phyloP scores from a whole-genome alignment of 2,797 vertebrate genomes.

The Momotus momota region DNA sequence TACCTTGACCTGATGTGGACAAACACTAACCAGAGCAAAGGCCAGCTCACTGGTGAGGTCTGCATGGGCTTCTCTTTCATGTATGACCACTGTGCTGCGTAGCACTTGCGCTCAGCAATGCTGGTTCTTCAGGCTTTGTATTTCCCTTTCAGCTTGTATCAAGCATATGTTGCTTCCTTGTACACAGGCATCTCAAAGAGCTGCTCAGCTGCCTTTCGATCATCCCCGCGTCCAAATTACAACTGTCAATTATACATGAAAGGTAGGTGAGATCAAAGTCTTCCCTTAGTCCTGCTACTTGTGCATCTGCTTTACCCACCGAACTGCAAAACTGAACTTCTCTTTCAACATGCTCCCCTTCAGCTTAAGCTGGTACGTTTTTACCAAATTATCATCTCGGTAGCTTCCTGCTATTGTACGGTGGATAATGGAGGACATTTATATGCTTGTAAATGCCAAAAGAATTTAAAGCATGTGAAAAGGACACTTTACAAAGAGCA shows the following conservation, averaged over 20 bases:
- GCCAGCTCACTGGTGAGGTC: accelerated
- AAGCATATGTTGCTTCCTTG: constrained; percentile 11
- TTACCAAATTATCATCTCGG: neutral
- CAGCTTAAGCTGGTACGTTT: neutral
- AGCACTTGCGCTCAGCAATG: accelerated
- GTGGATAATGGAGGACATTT: neutral
- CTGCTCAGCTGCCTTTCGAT: neutral
- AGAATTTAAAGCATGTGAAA: neutral
- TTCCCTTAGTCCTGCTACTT: constrained; percentile 11
- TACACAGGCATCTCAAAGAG: neutral
- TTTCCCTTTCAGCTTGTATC: neutral
- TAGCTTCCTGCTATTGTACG: neutral
- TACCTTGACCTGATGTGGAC: neutral
- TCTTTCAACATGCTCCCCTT: neutral
- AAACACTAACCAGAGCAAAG: neutral
- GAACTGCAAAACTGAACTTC: neutral
- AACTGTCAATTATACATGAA: constrained; percentile 60
- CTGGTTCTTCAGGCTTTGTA: neutral
- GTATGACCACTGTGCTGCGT: neutral
- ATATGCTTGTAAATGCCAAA: neutral
- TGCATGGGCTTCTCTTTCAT: neutral
- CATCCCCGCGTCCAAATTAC: constrained; percentile 44
- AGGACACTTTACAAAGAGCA: neutral
- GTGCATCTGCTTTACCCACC: neutral
- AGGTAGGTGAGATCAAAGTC: constrained; percentile 54